Base-by-base conservation (phyloP, 2,888 invertebrate species). In the Plemyria rubiginata region DNA sequence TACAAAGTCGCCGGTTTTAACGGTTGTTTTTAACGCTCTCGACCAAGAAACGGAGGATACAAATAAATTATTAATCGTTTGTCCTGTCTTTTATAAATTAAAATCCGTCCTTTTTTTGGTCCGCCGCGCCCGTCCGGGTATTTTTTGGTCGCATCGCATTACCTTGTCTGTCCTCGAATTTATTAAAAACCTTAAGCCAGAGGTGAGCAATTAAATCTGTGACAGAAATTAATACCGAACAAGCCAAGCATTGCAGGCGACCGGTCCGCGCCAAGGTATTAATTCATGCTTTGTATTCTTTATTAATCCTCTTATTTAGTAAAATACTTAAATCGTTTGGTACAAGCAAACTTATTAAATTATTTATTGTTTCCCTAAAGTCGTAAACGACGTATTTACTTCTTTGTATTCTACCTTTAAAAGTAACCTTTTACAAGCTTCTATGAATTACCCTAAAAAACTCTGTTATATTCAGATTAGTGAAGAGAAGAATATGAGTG, bases 31-130 rank as follows among this genome's bases (percentile, higher is more conserved):
- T 91, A 92, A 92, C 92, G 92, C 91, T 86, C 86, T 85, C 87
- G 45, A 86, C 87, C 87, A 89, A 88, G 86, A 88, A 92, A 85
- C 84, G 84, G 84, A 85, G 86, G 90, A 90, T 91, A 90, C 91
- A 92, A 92, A 92, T 92, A 92, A 92, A 92, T 92, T 92, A 92
- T 92, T 92, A 92, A 92, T 92, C 92, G 92, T 92, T 92, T 92
- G 92, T 92, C 92, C 92, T 92, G 92, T 92, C 92, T 89, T 90
- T 91, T 92, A 91, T 92, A 92, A 92, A 92, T 92, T 92, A 92
- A 92, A 92, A 92, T 90, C 84, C 80, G 79, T 86, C 80, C 84
- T 90, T 92, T 91, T 92, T 91, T 90, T 86, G 78, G 86, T 76
- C 78, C 81, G 75, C 78, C 85, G 83, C 81, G 85, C 76, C 82